Evolutionary conservation across 2,888 invertebrate genomes (phyloP).

Genomic region (Meandrusa payeni): DNA sequence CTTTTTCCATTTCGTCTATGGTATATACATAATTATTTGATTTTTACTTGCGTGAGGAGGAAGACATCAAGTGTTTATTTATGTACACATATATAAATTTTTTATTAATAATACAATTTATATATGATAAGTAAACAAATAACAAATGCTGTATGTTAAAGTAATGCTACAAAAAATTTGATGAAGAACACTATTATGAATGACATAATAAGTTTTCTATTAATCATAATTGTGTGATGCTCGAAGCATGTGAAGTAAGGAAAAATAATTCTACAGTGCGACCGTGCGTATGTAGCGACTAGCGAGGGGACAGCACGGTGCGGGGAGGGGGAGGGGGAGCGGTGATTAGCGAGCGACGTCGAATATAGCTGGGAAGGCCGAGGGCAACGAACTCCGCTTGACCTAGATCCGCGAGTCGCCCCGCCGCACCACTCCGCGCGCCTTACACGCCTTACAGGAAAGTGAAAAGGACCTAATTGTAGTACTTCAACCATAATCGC

Average conservation of each 20-base stretch:
- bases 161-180: too few species aligned
- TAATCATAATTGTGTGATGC: not conserved
- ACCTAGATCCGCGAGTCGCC: conserved; percentile 63
- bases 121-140: too few species aligned
- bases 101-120: too few species aligned
- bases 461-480: conserved; percentile 68
- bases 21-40: too few species aligned
- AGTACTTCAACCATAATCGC: conserved; percentile 30
- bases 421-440: conserved; percentile 35
- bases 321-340: conserved; percentile 33
- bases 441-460: conserved; percentile 50
- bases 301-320: conserved; percentile 37
- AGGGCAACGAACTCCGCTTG: conserved; percentile 80
- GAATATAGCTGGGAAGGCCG: conserved; percentile 80
- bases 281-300: conserved; percentile 44
- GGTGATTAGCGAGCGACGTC: conserved; percentile 69
- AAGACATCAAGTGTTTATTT: too few species aligned
- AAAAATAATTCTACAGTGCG: conserved; percentile 30
- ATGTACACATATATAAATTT: too few species aligned
- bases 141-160: too few species aligned
- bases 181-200: not conserved
- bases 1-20: too few species aligned
- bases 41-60: too few species aligned
- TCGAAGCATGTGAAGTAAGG: conserved; percentile 26
- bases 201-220: not conserved